These are phyloP conservation scores for Biston betularia DNA, from an alignment of 2,888 invertebrate species.

Conservation along the genomic window DNA sequence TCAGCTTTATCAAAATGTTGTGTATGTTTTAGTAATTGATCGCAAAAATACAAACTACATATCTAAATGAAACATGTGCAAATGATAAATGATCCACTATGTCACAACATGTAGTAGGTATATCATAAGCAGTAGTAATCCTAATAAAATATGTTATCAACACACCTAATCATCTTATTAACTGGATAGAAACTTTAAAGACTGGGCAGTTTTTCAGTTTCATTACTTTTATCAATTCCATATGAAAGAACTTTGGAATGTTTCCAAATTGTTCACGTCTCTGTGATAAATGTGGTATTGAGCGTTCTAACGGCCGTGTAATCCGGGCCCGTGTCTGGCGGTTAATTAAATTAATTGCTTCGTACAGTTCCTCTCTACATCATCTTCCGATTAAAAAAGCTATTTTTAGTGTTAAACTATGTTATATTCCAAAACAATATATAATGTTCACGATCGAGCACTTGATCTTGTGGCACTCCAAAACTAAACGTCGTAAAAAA, in stretches of 20 bases:
- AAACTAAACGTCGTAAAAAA: constrained; percentile 41
- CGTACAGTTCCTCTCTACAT: constrained; percentile 42
- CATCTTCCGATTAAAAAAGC: constrained; percentile 18
- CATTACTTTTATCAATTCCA: constrained; percentile 48
- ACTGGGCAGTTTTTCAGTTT: constrained; percentile 46
- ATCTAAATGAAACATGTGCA: not conserved
- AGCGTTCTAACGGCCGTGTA: constrained; percentile 54
- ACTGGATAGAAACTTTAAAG: constrained; percentile 45
- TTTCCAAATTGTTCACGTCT: constrained; percentile 68
- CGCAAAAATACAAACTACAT: constrained; percentile 3
- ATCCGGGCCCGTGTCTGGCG: constrained; percentile 58
- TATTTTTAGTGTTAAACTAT: constrained; percentile 12
- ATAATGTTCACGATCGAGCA: constrained; percentile 44
- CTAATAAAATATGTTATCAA: constrained; percentile 26
- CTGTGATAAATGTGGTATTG: constrained; percentile 66
- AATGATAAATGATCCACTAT: constrained; percentile 6
- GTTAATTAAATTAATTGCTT: constrained; percentile 65
- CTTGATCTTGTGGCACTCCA: constrained; percentile 50
- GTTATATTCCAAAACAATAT: constrained; percentile 23
- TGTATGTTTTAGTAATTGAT: not conserved
- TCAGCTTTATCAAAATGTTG: not conserved
- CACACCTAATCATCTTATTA: constrained; percentile 34
- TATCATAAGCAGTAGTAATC: constrained; percentile 1
- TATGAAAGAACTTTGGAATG: constrained; percentile 65
- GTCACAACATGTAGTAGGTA: constrained; percentile 15